Conservation (phyloP, 2,888 invertebrate genomes). For the Drosophila heteroneura region DNA sequence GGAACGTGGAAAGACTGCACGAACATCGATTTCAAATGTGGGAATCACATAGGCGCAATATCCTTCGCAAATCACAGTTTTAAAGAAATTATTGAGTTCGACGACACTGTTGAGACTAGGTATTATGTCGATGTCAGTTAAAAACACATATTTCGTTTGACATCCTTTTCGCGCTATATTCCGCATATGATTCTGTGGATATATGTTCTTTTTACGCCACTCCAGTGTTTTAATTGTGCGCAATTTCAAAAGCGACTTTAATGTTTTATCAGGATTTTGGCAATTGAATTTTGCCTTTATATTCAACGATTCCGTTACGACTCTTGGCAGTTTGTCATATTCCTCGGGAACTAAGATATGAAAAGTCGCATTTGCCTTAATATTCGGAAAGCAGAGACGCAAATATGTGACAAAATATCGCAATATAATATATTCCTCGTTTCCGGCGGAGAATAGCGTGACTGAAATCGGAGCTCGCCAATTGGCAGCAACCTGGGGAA, state of each 20-base stretch:
- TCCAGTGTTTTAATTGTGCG: conserved; percentile 88
- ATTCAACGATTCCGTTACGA: conserved; percentile 45
- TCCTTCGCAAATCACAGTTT: conserved; percentile 86
- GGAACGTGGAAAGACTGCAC: conserved; percentile 92
- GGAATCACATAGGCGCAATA: conserved; percentile 95
- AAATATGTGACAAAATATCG: conserved; percentile 92
- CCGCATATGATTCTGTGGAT: conserved; percentile 95
- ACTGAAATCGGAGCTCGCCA: conserved; percentile 95
- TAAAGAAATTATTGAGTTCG: conserved; percentile 89
- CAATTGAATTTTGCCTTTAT: conserved; percentile 86
- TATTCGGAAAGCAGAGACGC: conserved; percentile 90
- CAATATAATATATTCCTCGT: conserved; percentile 90
- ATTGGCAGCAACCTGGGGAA: conserved; percentile 92
- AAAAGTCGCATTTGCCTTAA: conserved; percentile 90
- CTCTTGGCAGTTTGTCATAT: conserved; percentile 75
- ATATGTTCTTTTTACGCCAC: conserved; percentile 91
- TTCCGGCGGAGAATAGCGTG: conserved; percentile 92
- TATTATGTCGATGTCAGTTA: conserved; percentile 95
- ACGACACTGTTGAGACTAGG: conserved; percentile 91
- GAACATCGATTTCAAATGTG: conserved; percentile 93
- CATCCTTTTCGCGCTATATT: conserved; percentile 95
- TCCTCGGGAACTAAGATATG: conserved; percentile 90
- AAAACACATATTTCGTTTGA: conserved; percentile 91
- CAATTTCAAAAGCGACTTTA: conserved; percentile 87
- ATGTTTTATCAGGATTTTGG: conserved; percentile 88